phyloP scores from a whole-genome alignment of 1,140 invertebrate species.

The Meteorus sp. region DNA sequence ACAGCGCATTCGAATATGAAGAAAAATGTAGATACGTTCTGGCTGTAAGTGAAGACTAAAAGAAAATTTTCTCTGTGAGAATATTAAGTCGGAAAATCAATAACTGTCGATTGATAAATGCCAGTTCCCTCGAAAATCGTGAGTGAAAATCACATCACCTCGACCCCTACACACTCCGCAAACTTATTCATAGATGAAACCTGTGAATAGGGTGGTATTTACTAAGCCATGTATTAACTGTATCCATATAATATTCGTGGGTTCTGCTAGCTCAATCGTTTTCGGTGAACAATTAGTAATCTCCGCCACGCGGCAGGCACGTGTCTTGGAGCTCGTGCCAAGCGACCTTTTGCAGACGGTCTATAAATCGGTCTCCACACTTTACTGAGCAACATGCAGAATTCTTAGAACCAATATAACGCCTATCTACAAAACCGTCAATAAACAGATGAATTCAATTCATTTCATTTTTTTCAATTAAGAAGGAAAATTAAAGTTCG shows the following conservation, averaged over 20 bases:
- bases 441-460: too few species aligned
- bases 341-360: constrained; percentile 5
- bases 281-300: constrained; percentile 17
- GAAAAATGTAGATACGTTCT: too few species aligned
- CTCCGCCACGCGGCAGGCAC: constrained; percentile 4
- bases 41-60: too few species aligned
- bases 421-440: too few species aligned
- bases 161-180: background rate
- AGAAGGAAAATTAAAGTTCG: too few species aligned
- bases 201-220: constrained; percentile 6
- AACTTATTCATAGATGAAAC: constrained; percentile 8
- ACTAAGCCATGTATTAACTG: constrained; percentile 8
- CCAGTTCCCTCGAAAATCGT: constrained; percentile 4
- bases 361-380: too few species aligned
- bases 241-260: constrained; percentile 9
- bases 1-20: too few species aligned
- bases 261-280: constrained; percentile 8
- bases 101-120: background rate
- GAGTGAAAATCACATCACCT: constrained; percentile 7
- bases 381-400: too few species aligned
- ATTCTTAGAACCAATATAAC: too few species aligned
- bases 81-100: background rate
- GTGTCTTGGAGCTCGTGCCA: constrained; percentile 5
- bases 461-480: too few species aligned
- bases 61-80: background rate